Base-by-base conservation (phyloP, 2,113 vertebrate species). In the Polypterus senegalus region DNA sequence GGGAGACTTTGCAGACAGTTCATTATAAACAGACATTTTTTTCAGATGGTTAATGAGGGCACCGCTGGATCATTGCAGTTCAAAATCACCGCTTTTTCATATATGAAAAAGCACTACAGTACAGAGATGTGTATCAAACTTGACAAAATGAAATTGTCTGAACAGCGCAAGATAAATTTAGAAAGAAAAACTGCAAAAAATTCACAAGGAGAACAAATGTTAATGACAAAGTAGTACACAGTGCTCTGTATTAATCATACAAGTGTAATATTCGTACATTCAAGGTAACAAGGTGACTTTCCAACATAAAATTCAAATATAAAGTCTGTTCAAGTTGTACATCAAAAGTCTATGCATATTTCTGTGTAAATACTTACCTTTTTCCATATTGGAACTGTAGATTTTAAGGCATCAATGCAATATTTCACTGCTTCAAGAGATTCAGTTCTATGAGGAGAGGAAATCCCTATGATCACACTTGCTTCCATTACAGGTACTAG, bases 321-420 rank as follows among this genome's bases (percentile, higher is more conserved):
- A 27, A 27, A 27, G 27, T 27, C 27, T 27, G 27, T 27, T 27
- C 27, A 27, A 27, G 51, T 7, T 52, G 51, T 52, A 10, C 7
- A 2, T 6, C 10, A 10, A 10, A 10, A 8, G 49, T 3, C 49
- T 51, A 51, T 9, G 7, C 3, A 4, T 52, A 8, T 7, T 52
- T 3, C 10, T 52, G 7, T 8, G 10, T 10, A 61, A 55, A 11
- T 7, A 68, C 66, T 47, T 69, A 90, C 96, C 87, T 96, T 95
- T 75, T 95, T 97, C 91, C 94, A 95, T 71, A 97, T 90, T 48
- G 96, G 96, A 7, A 93, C 74, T 0, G 63, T 84, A 58, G 90
- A 87, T 85, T 97, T 98, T 66, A 97, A 83, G 53, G 76, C 75
- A 10, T 83, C 75, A 58, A 97, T 89, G 74, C 89, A 86, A 67